These are phyloP conservation scores for Mesoligia furuncula DNA, from an alignment of 2,888 invertebrate genomes.

Conservation along the genomic window DNA sequence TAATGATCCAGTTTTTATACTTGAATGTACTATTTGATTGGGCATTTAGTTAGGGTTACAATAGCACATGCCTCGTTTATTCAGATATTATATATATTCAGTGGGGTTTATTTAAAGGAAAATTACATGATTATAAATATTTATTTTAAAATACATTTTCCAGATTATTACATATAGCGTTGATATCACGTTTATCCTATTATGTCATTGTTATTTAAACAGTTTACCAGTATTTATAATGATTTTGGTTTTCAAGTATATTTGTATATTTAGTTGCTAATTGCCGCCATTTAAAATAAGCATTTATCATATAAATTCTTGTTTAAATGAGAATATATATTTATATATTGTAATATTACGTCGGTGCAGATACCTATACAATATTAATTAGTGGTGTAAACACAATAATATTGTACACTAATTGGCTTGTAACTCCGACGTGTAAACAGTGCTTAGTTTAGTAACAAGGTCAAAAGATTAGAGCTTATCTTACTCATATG, in stretches of 20 bases:
- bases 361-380: conserved; percentile 59
- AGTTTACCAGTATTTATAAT: conserved; percentile 31
- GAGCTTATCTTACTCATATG: conserved; percentile 64
- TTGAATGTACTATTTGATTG: conserved; percentile 4
- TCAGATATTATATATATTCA: conserved; percentile 11
- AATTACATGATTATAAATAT: neutral
- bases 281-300: conserved; percentile 53
- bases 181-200: conserved; percentile 25
- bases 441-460: conserved; percentile 62
- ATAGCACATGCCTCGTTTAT: conserved; percentile 4
- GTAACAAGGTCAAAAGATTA: conserved; percentile 70
- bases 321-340: conserved; percentile 41
- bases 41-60: conserved; percentile 13
- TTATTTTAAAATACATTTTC: conserved; percentile 12
- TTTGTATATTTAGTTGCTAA: conserved; percentile 52
- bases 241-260: conserved; percentile 34
- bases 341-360: conserved; percentile 40
- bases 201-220: conserved; percentile 36
- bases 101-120: conserved; percentile 24
- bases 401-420: conserved; percentile 63
- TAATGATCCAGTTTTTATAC: conserved; percentile 3
- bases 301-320: conserved; percentile 49
- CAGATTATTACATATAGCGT: conserved; percentile 14
- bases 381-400: conserved; percentile 65
- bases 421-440: conserved; percentile 62